Evolutionary conservation across 2,113 vertebrate genomes (phyloP), one percentile per base, ranked within the genome.

Genomic region (Tachysurus fulvidraco): DNA sequence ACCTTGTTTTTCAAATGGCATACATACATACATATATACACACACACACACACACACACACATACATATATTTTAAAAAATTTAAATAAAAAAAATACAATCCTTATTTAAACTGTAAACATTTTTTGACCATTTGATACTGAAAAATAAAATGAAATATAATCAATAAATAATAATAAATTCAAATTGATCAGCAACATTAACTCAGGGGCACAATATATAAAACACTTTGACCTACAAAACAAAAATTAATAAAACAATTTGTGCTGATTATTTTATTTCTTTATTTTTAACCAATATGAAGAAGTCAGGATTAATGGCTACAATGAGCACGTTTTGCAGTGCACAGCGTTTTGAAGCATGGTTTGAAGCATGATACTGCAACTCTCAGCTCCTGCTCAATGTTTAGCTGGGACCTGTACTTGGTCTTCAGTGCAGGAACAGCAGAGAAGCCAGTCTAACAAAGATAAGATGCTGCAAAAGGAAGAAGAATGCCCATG

Each of bases 361-460:
- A 4, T 13, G 76, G 41, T 80, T 64, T 64, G 23, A 64, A 64
- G 62, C 62, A 64, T 62, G 69, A 71, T 41, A 76, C 84, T 85
- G 50, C 23, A 12, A 67, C 65, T 67, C 65, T 85, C 74, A 78
- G 71, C 71, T 85, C 84, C 52, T 86, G 21, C 62, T 81, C 77
- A 86, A 81, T 81, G 59, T 86, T 71, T 44, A 87, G 52, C 85
- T 83, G 79, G 50, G 81, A 83, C 81, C 86, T 87, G 86, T 83
- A 64, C 59, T 78, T 87, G 67, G 80, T 87, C 71, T 87, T 87
- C 57, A 36, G 36, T 36, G 36, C 36, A 36, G 36, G 1, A 36
- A 36, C 36, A 36, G 36, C 36, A 36, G 36, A 87, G 65, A 69
- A 69, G 65, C n/a, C 28, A 28, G 65, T 69, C 65, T 69, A n/a